phyloP scores from a whole-genome alignment of 2,113 vertebrate genomes.

The Todiramphus saurophagus region DNA sequence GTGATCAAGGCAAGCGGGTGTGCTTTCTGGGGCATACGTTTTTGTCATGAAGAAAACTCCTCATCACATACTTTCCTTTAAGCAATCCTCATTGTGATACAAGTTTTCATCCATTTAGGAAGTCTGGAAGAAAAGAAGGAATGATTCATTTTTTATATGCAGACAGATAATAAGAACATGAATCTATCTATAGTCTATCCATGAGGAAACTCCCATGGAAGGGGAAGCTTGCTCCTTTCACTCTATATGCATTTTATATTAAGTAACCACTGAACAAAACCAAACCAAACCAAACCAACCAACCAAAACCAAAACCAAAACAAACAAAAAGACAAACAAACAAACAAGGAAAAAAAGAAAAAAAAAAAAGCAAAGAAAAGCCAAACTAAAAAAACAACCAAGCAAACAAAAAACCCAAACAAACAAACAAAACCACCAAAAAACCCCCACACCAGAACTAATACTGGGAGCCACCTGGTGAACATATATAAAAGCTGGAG shows the following conservation, averaged over 20 bases:
- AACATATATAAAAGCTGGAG: neutral
- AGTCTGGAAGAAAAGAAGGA: neutral
- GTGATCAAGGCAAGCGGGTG: neutral
- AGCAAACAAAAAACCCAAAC: too few species aligned
- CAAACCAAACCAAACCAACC: too few species aligned
- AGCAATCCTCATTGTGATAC: neutral
- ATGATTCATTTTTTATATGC: neutral
- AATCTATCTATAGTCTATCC: neutral
- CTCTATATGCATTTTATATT: neutral
- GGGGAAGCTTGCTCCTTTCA: neutral
- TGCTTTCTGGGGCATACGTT: neutral
- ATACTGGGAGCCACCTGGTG: neutral
- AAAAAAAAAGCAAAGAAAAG: too few species aligned
- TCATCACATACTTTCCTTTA: neutral
- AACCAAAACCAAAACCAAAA: too few species aligned
- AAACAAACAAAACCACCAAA: neutral
- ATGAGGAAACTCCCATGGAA: neutral
- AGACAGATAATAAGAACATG: neutral
- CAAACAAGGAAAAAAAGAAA: neutral
- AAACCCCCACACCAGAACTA: neutral
- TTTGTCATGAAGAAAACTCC: neutral
- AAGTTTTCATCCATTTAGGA: neutral
- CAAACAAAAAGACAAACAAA: too few species aligned
- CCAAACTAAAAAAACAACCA: too few species aligned
- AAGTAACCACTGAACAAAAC: neutral